Base-by-base conservation (phyloP, 2,888 invertebrate genomes). In the Thereva unica region DNA sequence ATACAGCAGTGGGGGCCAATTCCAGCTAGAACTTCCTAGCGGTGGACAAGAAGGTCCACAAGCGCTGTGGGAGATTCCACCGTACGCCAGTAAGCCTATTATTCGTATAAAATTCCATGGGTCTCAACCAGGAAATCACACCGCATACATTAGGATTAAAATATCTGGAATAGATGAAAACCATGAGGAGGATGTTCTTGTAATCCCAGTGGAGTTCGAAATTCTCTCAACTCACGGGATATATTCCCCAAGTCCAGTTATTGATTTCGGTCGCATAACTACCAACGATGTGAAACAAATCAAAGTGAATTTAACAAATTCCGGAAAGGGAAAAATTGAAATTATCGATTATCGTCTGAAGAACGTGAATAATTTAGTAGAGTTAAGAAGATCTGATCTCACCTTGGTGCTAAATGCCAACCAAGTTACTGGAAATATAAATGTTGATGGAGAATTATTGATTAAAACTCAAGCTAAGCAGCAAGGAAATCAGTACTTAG, bases 31-130 rank as follows among this genome's bases (percentile, higher is more conserved):
- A 81, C 81, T 95, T 77, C 94, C 97, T 67, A 79, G 76, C 50
- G 91, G 91, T 61, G 89, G 89, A 70, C 83, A 85, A 68, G 90
- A 91, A 77, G 94, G 92, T 64, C 88, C 92, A 59, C 89, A 89
- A 76, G 87, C 88, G 74, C 82, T 93, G 74, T 96, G 97, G 97
- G 88, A 91, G 79, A 91, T 98, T 77, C 92, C 93, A 74, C 94
- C 97, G 66, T 92, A 90, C 81, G 87, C 91, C 78, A 87, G 91
- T 52, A 93, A 93, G 80, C 88, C 93, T 70, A 88, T 98, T 68
- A 95, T 96, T 82, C 86, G 90, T 73, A 89, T 96, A 71, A 87
- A 87, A 75, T 92, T 93, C 80, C 84, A 90, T 75, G 92, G 90
- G 50, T 85, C 87, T 73, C 83, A 85, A 72, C 89, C 89, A 76